A percentile compares a stretch with the other conserved stretches of the same genome.
Conservation (phyloP, 2,113 vertebrate genomes). For the Triplophysa dalaica region DNA sequence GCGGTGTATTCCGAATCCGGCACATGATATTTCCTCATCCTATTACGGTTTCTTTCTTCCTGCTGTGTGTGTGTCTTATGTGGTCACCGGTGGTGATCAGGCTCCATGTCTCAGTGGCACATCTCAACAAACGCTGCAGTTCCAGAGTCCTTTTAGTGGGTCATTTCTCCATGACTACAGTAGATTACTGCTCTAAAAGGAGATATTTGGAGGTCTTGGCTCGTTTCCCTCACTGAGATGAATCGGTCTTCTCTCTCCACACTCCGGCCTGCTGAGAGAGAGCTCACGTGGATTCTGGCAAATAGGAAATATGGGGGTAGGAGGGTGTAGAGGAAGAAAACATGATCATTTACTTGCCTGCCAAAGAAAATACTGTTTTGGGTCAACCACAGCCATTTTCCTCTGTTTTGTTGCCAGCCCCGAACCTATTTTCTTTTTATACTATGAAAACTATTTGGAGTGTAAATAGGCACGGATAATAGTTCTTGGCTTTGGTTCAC, state of each 20-base stretch:
- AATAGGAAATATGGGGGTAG: constrained; percentile 3
- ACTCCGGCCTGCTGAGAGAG: neutral
- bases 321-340: neutral
- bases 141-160: neutral
- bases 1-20: too few species aligned
- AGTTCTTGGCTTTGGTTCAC: neutral
- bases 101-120: constrained; percentile 8
- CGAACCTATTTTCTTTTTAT: neutral
- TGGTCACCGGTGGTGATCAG: neutral
- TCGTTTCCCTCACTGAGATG: constrained; percentile 2
- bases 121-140: neutral
- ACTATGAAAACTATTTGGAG: neutral
- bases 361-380: constrained; percentile 1
- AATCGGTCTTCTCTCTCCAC: neutral
- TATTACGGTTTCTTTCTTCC: too few species aligned
- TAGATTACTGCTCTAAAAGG: constrained; percentile 22
- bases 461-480: neutral
- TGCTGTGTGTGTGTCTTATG: too few species aligned
- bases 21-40: too few species aligned
- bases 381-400: neutral
- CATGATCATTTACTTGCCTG: constrained; percentile 18
- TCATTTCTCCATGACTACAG: neutral
- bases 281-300: constrained; percentile 9
- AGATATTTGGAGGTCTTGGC: constrained; percentile 12
- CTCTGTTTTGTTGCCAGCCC: constrained; percentile 8